Evolutionary conservation across 2,797 vertebrate species (phyloP).

Genomic region (Pampus argenteus): DNA sequence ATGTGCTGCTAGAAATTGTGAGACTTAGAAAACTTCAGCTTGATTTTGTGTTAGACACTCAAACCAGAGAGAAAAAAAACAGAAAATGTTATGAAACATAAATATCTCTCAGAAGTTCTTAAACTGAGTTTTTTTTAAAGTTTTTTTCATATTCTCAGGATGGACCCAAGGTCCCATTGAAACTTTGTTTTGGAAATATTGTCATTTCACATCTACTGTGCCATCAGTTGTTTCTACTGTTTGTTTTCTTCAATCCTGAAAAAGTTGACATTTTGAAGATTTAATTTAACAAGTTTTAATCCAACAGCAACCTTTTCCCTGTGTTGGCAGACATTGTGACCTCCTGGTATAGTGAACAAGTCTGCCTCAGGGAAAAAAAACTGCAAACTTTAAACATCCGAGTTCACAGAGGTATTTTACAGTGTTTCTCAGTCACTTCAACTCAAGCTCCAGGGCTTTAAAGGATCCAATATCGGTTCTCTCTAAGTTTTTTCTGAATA

Average conservation of each 20-base stretch:
- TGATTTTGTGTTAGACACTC: not conserved
- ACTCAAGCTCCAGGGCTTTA: not conserved
- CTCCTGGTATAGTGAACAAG: conserved; percentile 13
- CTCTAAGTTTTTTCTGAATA: conserved; percentile 26
- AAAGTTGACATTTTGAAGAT: conserved; percentile 19
- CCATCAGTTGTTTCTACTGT: conserved; percentile 5
- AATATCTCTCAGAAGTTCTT: not conserved
- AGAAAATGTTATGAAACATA: not conserved
- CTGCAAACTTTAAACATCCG: conserved; percentile 13
- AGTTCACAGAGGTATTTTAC: conserved; percentile 24
- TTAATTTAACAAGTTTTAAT: conserved; percentile 23
- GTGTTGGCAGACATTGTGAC: conserved; percentile 22
- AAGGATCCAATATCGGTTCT: conserved; percentile 6
- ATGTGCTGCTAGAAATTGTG: not conserved
- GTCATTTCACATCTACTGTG: not conserved
- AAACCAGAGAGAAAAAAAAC: not conserved
- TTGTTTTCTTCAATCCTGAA: conserved; percentile 6
- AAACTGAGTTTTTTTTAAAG: not conserved
- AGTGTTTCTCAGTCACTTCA: conserved; percentile 19
- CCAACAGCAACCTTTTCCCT: conserved; percentile 5
- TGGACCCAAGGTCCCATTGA: not conserved
- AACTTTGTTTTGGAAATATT: conserved; percentile 7
- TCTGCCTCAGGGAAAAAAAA: conserved; percentile 17
- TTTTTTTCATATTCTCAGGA: conserved; percentile 4
- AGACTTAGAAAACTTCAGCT: not conserved